Base-by-base conservation (phyloP, 2,888 invertebrate genomes). In the Drosophila mercatorum region DNA sequence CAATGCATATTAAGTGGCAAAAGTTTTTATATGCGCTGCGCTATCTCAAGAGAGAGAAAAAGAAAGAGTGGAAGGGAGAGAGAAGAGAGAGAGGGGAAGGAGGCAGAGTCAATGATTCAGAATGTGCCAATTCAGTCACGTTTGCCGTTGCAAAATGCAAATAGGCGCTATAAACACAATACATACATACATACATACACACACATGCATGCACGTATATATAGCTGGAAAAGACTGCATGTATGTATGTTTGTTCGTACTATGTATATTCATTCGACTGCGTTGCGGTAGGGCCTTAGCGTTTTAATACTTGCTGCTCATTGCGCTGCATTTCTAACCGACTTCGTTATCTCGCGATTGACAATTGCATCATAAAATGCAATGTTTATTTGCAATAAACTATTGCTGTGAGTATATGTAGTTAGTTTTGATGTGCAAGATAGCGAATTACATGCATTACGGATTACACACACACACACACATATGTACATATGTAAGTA, bases 221-320 rank as follows among this genome's bases (percentile, higher is more conserved):
- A 53, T 10, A 14, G 5, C 8, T 10, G n/a, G n/a, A 22, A 22
- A 22, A 28, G 28, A 28, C 5, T 28, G 28, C 5, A 22, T 17
- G 17, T 5, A 22, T 2, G n/a, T 47, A 28, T 8, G 4, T 14
- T n/a, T n/a, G 8, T 26, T 17, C 0, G 17, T 17, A 17, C 17
- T 17, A 12, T 4, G 11, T 44, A 12, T 3, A 28, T 47, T 12
- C 8, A 40, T 41, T 67, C 14, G 7, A n/a, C 7, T 31, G 49
- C 7, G 34, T 78, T 73, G 75, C 44, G 73, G 73, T 75, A 73
- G 75, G 69, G 55, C 74, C 14, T 10, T 2, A 36, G 36, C 52
- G 38, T 4, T 55, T 26, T 10, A 26, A 12, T n/a, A 17, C 5
- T 17, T 22, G 41, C 34, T 44, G 22, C 0, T 8, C 6, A 7